Evolutionary conservation across 1,140 invertebrate species (phyloP), one percentile per base, ranked within the genome.

Genomic region (Drosophila murphyi): DNA sequence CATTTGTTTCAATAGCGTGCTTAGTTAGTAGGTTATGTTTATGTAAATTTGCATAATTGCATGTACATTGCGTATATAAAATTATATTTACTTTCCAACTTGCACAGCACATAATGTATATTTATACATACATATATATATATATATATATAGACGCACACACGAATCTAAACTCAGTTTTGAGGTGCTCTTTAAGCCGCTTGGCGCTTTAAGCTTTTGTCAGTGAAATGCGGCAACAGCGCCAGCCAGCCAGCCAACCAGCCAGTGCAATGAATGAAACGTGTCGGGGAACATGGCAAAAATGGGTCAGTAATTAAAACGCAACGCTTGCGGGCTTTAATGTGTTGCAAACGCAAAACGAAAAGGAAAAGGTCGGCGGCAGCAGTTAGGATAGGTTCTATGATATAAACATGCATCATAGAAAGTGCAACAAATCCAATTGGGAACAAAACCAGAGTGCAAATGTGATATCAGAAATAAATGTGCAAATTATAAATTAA

Each of bases 1-100:
- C 74, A 86, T 81, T 85, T 86, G 78, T 81, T 85, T 86, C 78
- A 81, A 86, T 86, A 81, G 82, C 82, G 82, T 89, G 83, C 85
- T 82, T 87, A 87, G 83, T 88, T 88, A 89, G 80, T 88, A 80
- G 83, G 85, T 89, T 88, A 89, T 89, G 78, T 85, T 89, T 89
- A 85, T 89, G 65, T 75, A 89, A 85, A 89, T 89, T 89, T 89
- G 78, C 85, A 89, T 89, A 85, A 89, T 89, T 83, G 76, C 74
- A 77, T 72, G 56, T 61, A 67, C 59, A 64, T 7, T 72, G 54
- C 29, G 59, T 32, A 74, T 47, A 73, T 43, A 51, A 54, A 37
- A 31, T 29, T 41, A 72, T 72, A 76, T 62, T 43, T 62, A 67
- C 76, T 60, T 52, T 55, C 35, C 39, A 43, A 43, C 39, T 43